Evolutionary conservation across 2,888 invertebrate species (phyloP).

Genomic region (Alsophila aescularia): DNA sequence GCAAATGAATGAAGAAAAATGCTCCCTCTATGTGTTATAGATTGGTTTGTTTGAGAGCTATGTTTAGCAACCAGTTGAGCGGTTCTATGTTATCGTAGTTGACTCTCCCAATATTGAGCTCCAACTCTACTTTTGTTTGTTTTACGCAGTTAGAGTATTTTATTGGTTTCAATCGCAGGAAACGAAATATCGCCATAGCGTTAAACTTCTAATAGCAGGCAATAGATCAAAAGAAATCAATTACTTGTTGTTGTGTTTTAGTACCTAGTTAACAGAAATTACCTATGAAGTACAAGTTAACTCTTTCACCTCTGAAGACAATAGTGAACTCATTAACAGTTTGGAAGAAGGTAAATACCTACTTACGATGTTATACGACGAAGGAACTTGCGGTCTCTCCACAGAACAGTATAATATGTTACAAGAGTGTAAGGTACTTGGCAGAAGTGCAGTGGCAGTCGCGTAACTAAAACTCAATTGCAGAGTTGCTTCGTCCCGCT

Average conservation of each 20-base stretch:
- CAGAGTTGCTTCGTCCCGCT: slow-evolving; percentile 63
- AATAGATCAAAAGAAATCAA: background rate
- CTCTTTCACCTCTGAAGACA: background rate
- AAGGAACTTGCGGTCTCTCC: background rate
- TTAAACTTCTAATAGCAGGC: slow-evolving; percentile 5
- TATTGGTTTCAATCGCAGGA: slow-evolving; percentile 31
- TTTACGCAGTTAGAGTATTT: slow-evolving; percentile 41
- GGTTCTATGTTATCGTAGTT: slow-evolving; percentile 78
- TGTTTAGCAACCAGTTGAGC: slow-evolving; percentile 75
- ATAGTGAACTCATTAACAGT: background rate
- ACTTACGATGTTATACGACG: background rate
- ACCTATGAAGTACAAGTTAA: background rate
- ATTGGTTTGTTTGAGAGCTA: slow-evolving; percentile 67
- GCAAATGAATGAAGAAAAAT: slow-evolving; percentile 43
- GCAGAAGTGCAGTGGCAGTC: slow-evolving; percentile 20
- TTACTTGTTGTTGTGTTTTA: background rate
- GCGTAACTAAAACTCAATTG: slow-evolving; percentile 72
- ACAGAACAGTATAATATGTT: slow-evolving; percentile 1
- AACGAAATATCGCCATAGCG: slow-evolving; percentile 15
- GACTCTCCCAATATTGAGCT: slow-evolving; percentile 69
- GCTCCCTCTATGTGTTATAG: slow-evolving; percentile 52
- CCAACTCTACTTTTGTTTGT: slow-evolving; percentile 54
- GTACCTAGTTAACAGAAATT: background rate
- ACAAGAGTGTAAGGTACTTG: background rate
- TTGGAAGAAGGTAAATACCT: too few relatives aligned